phyloP scores from a whole-genome alignment of 2,113 vertebrate genomes.

The Balaeniceps rex region DNA sequence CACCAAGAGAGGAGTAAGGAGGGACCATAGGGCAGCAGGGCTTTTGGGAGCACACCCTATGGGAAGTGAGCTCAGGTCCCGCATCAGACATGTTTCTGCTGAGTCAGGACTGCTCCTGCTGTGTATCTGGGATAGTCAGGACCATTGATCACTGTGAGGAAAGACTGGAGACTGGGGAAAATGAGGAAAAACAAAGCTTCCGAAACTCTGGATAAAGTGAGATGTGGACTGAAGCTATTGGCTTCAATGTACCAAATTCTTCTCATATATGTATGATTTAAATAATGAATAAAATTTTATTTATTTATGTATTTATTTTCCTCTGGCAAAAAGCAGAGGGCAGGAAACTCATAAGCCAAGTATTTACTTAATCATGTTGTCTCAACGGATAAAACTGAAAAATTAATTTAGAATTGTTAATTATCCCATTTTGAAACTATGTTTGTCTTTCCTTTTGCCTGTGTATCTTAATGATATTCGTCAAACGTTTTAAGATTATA shows the following conservation, averaged over 20 bases:
- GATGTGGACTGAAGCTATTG: neutral
- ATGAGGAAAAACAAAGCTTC: neutral
- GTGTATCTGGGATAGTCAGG: neutral
- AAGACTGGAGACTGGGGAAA: neutral
- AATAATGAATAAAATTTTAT: neutral
- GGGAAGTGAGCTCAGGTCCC: neutral
- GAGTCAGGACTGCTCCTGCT: neutral
- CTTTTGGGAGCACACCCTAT: neutral
- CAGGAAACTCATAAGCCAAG: neutral
- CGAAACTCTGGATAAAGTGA: neutral
- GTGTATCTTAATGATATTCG: neutral
- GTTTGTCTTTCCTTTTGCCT: neutral
- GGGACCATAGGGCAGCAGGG: neutral
- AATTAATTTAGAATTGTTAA: neutral
- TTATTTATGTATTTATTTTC: neutral
- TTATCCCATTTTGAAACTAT: neutral
- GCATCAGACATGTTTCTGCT: neutral
- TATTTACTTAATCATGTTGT: constrained; percentile 12
- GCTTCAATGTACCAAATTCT: neutral
- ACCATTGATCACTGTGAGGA: neutral
- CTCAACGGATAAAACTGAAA: constrained; percentile 32
- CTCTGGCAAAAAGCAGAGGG: neutral
- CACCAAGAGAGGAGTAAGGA: neutral
- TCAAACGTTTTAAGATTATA: neutral
- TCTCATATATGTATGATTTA: neutral